Evolutionary conservation across 2,797 vertebrate genomes (phyloP), one percentile per base, ranked within the genome.

Genomic region (Staurois parvus): DNA sequence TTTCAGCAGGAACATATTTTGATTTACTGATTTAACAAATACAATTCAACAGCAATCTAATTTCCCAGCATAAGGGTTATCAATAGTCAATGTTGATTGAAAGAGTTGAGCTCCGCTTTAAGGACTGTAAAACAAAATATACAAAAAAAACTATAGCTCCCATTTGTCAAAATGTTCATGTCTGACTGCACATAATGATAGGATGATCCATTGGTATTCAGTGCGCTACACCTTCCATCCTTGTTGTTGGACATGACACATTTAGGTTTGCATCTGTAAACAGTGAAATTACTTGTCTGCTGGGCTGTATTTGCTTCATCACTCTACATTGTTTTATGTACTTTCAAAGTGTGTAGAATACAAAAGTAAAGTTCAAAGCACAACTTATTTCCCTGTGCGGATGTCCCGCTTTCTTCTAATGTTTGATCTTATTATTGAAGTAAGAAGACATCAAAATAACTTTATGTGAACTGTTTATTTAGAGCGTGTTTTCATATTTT

Each of bases 361-460:
- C 26, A 66, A 66, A 26, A 66, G 26, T 26, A 66, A 66, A 66
- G 64, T 66, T 26, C 64, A 66, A 66, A 66, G 64, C 28, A 29
- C 64, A 66, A 66, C 28, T 26, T 66, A 15, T 66, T 66, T 29
- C 64, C 64, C 64, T 29, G 28, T 29, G n/a, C 28, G 64, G 26
- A 28, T 66, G 64, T 66, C 64, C 64, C 28, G 64, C 28, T 26
- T 66, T 66, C 28, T 15, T 66, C 64, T 28, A 66, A 66, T 66
- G 64, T 66, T 66, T 66, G 64, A 66, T 66, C 9, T 13, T 66
- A 66, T 66, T 66, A 66, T 66, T 66, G 64, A 66, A 66, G 64
- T 66, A 19, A 29, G 21, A 24, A 59, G n/a, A 28, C 64, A 66
- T 66, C 64, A 66, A 29, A 28, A 66, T 66, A 66, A 59, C 52